Evolutionary conservation across 2,888 invertebrate genomes (phyloP).

Genomic region (Rhyacophila evoluta): DNA sequence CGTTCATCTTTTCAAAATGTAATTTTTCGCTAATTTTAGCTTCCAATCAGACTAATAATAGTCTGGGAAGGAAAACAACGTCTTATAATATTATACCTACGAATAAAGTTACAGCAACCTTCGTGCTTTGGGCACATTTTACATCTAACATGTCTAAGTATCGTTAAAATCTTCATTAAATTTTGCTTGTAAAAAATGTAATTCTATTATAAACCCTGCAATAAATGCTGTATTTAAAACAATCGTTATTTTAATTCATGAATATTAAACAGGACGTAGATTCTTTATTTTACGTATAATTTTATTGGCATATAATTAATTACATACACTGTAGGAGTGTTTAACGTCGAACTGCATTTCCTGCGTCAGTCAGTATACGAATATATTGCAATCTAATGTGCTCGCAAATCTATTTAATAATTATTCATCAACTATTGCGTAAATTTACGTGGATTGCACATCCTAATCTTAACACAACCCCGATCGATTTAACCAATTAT

Average conservation of each 20-base stretch:
- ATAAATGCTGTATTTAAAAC: background rate
- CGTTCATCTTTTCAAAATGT: too few relatives aligned
- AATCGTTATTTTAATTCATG: background rate
- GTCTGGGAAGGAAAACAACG: too few relatives aligned
- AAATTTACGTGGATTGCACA: too few relatives aligned
- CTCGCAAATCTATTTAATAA: too few relatives aligned
- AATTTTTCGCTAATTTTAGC: too few relatives aligned
- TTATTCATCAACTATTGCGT: too few relatives aligned
- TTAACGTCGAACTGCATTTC: background rate
- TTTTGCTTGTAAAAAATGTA: conserved; percentile 5
- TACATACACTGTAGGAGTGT: background rate
- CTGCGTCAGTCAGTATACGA: background rate
- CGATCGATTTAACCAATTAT: too few relatives aligned
- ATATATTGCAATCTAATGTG: too few relatives aligned
- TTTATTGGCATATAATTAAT: background rate
- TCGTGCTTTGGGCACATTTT: background rate
- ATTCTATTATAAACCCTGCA: conserved; percentile 1
- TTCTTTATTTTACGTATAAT: background rate
- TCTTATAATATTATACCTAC: too few relatives aligned
- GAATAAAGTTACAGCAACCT: background rate
- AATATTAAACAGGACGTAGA: background rate
- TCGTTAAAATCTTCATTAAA: background rate
- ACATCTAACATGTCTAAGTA: background rate
- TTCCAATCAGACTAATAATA: too few relatives aligned
- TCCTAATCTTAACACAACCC: too few relatives aligned